Percentiles rank a stretch among this genome's conserved stretches.
Evolutionary conservation across 2,797 vertebrate species (phyloP).

Genomic region (Sebastes wilsoni): DNA sequence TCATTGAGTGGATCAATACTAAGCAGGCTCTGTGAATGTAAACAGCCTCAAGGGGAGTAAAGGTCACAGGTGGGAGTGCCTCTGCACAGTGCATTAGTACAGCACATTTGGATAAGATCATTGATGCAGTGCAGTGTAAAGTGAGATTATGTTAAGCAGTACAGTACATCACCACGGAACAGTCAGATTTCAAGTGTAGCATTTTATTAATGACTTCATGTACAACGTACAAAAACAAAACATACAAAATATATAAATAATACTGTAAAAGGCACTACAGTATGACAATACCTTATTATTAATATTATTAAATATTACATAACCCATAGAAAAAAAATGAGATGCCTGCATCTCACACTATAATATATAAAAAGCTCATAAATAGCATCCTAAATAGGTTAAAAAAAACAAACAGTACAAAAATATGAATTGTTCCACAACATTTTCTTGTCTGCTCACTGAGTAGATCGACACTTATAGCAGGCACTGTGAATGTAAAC

Average conservation of each 20-base stretch:
- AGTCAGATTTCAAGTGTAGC: slow-evolving; percentile 14
- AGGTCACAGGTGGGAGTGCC: slow-evolving; percentile 19
- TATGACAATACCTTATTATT: slow-evolving; percentile 48
- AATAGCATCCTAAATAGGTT: slow-evolving; percentile 61
- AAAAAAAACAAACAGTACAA: slow-evolving; percentile 41
- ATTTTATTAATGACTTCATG: slow-evolving; percentile 41
- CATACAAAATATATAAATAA: slow-evolving; percentile 67
- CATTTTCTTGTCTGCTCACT: background rate
- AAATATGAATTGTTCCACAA: slow-evolving; percentile 37
- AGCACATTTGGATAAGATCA: background rate
- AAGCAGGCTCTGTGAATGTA: slow-evolving; percentile 54
- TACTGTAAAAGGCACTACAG: slow-evolving; percentile 6
- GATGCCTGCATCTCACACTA: slow-evolving; percentile 72
- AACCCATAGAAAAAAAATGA: slow-evolving; percentile 10
- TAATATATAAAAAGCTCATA: slow-evolving; percentile 60
- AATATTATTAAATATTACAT: slow-evolving; percentile 63
- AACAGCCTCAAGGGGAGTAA: slow-evolving; percentile 51
- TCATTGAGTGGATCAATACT: background rate
- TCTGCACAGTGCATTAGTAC: slow-evolving; percentile 32
- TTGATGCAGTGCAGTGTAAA: background rate
- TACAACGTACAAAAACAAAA: slow-evolving; percentile 30
- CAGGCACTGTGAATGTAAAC: slow-evolving; percentile 66
- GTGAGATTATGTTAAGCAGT: background rate
- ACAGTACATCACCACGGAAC: background rate
- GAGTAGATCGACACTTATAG: background rate